A percentile compares a stretch with the other conserved stretches of the same genome.
Evolutionary conservation across 53 echinoderm and acorn worm species (phyloP).

Genomic region (Paracentrotus lividus): DNA sequence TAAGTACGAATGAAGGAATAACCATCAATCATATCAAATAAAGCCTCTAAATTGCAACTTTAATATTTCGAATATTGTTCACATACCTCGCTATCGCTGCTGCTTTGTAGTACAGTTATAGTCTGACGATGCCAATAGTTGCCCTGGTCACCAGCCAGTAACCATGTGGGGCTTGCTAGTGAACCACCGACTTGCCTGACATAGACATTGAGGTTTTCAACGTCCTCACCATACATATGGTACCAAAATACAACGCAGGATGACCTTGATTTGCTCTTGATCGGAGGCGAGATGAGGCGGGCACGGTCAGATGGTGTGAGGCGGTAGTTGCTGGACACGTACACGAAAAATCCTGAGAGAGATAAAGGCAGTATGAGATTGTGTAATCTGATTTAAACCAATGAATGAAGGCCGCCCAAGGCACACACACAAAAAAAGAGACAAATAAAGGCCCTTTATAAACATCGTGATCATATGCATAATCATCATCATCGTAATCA

Average conservation of each 20-base stretch:
- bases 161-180: constrained; percentile 63
- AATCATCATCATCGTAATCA: neutral
- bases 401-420: no score
- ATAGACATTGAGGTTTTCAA: constrained; percentile 85
- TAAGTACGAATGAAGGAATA: no score
- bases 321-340: constrained; percentile 59
- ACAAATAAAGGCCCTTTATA: no score
- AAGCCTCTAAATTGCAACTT: no score
- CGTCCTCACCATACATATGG: constrained; percentile 90
- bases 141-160: constrained; percentile 71
- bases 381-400: no score
- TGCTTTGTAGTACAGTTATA: constrained; percentile 67
- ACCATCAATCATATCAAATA: no score
- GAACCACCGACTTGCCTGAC: constrained; percentile 63
- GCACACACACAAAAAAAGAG: no score
- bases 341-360: constrained; percentile 84
- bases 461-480: neutral
- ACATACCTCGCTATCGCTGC: constrained; percentile 68
- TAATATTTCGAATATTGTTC: neutral
- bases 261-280: neutral
- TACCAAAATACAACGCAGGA: constrained; percentile 96
- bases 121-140: constrained; percentile 90
- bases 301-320: constrained; percentile 37
- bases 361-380: neutral
- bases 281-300: constrained; percentile 84